These are phyloP conservation scores for Heteromormyrus szaboi DNA, from an alignment of 2,797 vertebrate genomes.

Conservation along the genomic window DNA sequence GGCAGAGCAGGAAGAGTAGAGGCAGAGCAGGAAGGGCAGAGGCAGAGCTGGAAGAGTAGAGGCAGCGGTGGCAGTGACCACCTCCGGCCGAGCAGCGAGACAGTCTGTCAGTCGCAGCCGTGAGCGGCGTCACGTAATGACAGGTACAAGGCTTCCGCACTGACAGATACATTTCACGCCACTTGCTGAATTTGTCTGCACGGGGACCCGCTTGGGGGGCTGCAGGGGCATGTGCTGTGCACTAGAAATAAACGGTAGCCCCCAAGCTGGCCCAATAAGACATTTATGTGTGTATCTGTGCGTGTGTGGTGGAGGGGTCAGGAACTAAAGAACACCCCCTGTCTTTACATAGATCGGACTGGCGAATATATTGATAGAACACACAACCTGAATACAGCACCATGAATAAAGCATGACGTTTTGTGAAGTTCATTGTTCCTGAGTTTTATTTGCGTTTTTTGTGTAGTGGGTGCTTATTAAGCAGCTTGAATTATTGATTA, in stretches of 20 bases:
- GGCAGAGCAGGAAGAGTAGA: too few species aligned
- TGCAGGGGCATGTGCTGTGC: neutral
- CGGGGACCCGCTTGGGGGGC: neutral
- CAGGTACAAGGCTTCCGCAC: conserved; percentile 46
- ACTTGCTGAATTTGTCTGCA: conserved; percentile 34
- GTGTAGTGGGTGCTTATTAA: neutral
- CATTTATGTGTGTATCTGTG: neutral
- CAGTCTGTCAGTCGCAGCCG: conserved; percentile 41
- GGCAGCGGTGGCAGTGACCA: neutral
- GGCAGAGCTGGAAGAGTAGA: neutral
- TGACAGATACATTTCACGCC: conserved; percentile 51
- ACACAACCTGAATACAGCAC: neutral
- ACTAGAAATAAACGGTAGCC: neutral
- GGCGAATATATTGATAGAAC: neutral
- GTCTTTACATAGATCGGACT: neutral
- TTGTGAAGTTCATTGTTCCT: neutral
- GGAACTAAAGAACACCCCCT: neutral
- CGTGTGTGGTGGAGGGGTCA: neutral
- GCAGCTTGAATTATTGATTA: neutral
- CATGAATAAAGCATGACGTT: neutral
- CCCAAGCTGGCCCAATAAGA: neutral
- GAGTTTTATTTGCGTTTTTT: neutral
- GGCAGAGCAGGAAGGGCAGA: too few species aligned
- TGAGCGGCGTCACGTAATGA: conserved; percentile 37
- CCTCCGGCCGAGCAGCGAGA: neutral